Evolutionary conservation across 1,140 invertebrate species (phyloP), one percentile per base, ranked within the genome.

Genomic region (Cephus cinctus): DNA sequence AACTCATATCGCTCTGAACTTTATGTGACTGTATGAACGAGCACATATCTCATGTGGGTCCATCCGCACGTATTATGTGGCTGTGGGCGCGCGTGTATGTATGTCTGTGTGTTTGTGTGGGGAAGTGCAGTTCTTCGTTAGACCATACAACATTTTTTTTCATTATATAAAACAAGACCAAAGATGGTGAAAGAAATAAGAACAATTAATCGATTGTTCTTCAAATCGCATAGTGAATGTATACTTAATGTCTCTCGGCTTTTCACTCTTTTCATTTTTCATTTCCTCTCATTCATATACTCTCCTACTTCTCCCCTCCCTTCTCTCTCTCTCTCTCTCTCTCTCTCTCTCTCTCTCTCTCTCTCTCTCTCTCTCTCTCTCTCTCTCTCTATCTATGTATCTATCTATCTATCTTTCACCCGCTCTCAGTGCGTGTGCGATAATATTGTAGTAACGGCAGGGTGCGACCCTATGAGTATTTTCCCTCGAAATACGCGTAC

Each of bases 381-480:
- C 50, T 51, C 38, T 51, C 60, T n/a, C n/a, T n/a, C n/a, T n/a
- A n/a, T n/a, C n/a, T n/a, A n/a, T n/a, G 9, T 36, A 18, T 30
- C 12, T 12, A 30, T 30, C 12, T 30, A 9, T 30, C 27, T 8
- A 9, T n/a, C n/a, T n/a, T n/a, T 50, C 46, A 58, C 48, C 42
- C 53, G 56, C 52, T 58, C 42, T 44, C 59, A 66, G 59, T 63
- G n/a, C n/a, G n/a, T n/a, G 57, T 65, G 65, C 55, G 65, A 61
- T 69, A 61, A 48, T 67, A 63, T 50, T 48, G 53, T 63, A 54
- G 51, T 64, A 63, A 71, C 52, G 60, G 60, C 60, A 66, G 57
- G 56, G 57, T 47, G 57, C 46, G 38, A 57, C 61, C 51, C 54
- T 56, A 58, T 68, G 69, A 75, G 69, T 72, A 73, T 69, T 73